These are phyloP conservation scores for Hyperopisus bebe DNA, from an alignment of 2,113 vertebrate genomes.

Conservation along the genomic window DNA sequence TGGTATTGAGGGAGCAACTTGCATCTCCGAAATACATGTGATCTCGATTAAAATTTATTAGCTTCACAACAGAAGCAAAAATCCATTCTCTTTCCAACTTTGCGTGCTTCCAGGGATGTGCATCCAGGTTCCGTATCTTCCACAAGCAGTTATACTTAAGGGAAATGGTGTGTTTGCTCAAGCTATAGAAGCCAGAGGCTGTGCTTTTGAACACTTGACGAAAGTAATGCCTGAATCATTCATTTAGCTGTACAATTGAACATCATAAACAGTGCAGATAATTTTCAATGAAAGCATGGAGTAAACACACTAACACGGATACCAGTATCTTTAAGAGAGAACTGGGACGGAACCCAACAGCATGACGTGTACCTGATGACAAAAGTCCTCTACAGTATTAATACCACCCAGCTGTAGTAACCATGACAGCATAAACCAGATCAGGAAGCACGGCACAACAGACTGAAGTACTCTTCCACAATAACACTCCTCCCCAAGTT, in stretches of 20 bases:
- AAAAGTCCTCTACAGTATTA: slow-evolving; percentile 4
- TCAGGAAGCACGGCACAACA: slow-evolving; percentile 32
- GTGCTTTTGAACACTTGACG: not conserved
- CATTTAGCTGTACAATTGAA: not conserved
- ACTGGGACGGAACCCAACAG: not conserved
- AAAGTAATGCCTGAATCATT: not conserved
- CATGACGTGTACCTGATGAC: not conserved
- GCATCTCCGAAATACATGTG: not conserved
- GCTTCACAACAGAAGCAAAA: slow-evolving; percentile 1
- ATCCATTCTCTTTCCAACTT: not conserved
- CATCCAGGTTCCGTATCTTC: not conserved
- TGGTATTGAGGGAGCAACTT: not conserved
- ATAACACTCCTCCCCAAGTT: slow-evolving; percentile 34
- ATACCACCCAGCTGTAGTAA: slow-evolving; percentile 25
- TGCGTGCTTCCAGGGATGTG: not conserved
- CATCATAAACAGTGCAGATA: not conserved
- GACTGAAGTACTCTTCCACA: slow-evolving; percentile 31
- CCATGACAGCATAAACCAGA: slow-evolving; percentile 42
- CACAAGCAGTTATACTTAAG: not conserved
- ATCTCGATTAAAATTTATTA: not conserved
- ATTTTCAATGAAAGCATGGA: not conserved
- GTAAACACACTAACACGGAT: not conserved
- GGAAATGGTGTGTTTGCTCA: not conserved
- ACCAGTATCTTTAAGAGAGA: not conserved
- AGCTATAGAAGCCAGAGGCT: not conserved